Evolutionary conservation across 2,797 vertebrate species (phyloP), one percentile per base, ranked within the genome.

Genomic region (Sphenodon punctatus): DNA sequence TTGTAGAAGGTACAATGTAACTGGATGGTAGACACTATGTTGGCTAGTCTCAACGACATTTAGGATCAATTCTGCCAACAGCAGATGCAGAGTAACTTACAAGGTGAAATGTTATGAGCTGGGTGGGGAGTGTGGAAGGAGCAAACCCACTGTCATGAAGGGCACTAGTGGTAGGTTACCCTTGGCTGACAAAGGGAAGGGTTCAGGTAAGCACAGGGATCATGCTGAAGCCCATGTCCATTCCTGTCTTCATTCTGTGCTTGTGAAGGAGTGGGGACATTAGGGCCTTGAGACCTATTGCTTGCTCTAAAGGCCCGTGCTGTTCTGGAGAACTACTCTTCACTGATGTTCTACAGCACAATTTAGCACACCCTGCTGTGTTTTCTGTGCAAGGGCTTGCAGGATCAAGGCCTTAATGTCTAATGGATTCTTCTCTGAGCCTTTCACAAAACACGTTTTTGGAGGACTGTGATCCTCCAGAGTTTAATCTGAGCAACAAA

Each of bases 21-120:
- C 46, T n/a, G n/a, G 46, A 23, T 11, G 10, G 27, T 55, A 5
- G 3, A 83, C 32, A 22, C 49, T 48, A 0, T 0, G n/a, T 16
- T 45, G 45, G 64, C 56, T 74, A 1, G 1, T n/a, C 19, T 15
- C 2, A 15, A 10, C 8, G 14, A 4, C 43, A 71, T 12, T 12
- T 20, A 20, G 10, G 11, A 10, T 7, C 68, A 46, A 3, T 30
- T 32, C 56, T 0, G 0, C 11, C 0, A 1, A 1, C 49, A 73
- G 25, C 0, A 0, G 0, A 4, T 1, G 3, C 4, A 4, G 77
- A 4, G 0, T 0, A 38, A 1, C 2, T 10, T 9, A 23, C 3
- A 4, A 3, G 27, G 65, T 3, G 0, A 3, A 2, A 70, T 25
- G 81, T 48, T 6, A 75, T 20, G 59, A 45, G 25, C 0, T 1